Base-by-base conservation (phyloP, 2,888 invertebrate species). In the Drosophila fulvimacula region DNA sequence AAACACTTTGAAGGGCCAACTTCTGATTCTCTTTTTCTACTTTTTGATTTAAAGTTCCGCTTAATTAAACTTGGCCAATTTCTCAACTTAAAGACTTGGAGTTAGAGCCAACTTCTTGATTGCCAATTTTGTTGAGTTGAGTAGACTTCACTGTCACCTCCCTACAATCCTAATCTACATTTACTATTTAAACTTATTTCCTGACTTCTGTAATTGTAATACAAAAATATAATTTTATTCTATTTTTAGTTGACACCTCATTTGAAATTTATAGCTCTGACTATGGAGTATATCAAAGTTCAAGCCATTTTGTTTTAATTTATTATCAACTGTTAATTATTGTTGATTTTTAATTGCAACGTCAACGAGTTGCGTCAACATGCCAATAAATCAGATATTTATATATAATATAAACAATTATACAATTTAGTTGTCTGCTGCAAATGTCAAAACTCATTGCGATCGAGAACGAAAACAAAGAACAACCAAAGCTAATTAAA, bases 401-500 rank as follows among this genome's bases (percentile, higher is more conserved):
- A 11, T 48, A 24, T 55, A 39, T 30, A 30, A 39, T 30, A 30
- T 41, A 41, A 30, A 41, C 30, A 55, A 41, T 27, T 52, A 60
- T 44, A 48, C 46, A 46, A 41, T 48, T 41, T 56, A 36, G 32
- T 34, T 64, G 48, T 39, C 49, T 11, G 11, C 27, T 48, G 59
- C 24, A 79, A 79, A 79, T 79, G 79, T 79, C 79, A 79, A 73
- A 69, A 48, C 62, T 63, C 58, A 49, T 59, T 48, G 32, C 61
- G 19, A 69, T 65, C 61, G 27, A 72, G 71, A 73, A 73, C 69
- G 30, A 17, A 56, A 41, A 27, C 48, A 55, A 57, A 42, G 44
- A 73, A 79, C 73, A 62, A 36, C 57, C 19, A 36, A 49, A 64
- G 55, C 62, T 79, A 79, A 80, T 76, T 76, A 79, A 80, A 58